Conservation (phyloP, 2,888 invertebrate genomes). For the Timandra comae region DNA sequence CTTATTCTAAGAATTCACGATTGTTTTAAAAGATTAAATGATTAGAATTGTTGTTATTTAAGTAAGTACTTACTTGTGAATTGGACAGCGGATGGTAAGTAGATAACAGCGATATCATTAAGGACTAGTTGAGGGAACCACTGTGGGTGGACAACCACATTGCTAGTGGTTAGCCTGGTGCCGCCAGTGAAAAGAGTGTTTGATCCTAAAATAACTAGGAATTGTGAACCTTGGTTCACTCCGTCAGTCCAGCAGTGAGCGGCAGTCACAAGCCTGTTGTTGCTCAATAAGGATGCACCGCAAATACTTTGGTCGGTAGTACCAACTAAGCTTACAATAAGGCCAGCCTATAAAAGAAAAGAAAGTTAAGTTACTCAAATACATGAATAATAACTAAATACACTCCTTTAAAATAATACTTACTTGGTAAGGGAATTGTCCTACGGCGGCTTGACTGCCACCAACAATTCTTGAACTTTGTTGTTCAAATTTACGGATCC, state of each 20-base stretch:
- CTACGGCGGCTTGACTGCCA: constrained; percentile 16
- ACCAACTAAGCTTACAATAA: constrained; percentile 16
- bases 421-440: constrained; percentile 27
- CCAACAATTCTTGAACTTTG: constrained; percentile 24
- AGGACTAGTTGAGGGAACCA: constrained; percentile 29
- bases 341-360: constrained; percentile 27
- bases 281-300: constrained; percentile 33
- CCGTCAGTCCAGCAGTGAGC: constrained; percentile 45
- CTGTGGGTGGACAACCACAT: constrained; percentile 28
- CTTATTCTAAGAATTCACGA: no score
- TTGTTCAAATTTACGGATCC: constrained; percentile 15
- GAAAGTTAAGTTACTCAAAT: no score
- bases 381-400: no score
- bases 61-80: constrained; percentile 27
- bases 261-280: constrained; percentile 28
- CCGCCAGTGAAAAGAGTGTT: constrained; percentile 36
- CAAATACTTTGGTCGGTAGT: constrained; percentile 25
- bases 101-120: constrained; percentile 39
- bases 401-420: not conserved
- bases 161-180: constrained; percentile 25
- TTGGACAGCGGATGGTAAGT: constrained; percentile 20
- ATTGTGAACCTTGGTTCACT: constrained; percentile 25
- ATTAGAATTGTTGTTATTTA: no score
- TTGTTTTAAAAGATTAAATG: no score
- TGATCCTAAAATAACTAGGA: constrained; percentile 43